Conservation (phyloP, 2,113 vertebrate species). For the Rhodinocichla rosea region DNA sequence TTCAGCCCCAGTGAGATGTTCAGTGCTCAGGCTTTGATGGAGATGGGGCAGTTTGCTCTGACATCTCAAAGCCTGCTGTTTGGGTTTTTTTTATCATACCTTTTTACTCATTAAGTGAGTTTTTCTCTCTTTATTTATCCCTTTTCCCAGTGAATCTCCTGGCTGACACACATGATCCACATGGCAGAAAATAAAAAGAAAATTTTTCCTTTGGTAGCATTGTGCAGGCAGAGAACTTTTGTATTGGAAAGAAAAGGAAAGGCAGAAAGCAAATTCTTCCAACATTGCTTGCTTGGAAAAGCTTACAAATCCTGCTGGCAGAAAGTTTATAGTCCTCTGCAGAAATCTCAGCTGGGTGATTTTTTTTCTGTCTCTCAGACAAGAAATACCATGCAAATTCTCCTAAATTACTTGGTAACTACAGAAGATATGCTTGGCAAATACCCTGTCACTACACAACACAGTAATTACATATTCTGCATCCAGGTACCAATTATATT, state of each 20-base stretch:
- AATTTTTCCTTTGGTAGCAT: neutral
- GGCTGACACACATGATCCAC: neutral
- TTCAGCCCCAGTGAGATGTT: neutral
- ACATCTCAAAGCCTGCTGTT: neutral
- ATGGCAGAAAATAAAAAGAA: neutral
- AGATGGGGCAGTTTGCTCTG: neutral
- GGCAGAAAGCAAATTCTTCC: neutral
- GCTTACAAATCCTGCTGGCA: neutral
- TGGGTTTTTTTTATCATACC: neutral
- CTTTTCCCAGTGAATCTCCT: neutral
- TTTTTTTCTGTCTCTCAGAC: neutral
- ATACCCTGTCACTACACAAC: conserved; percentile 10
- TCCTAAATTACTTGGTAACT: conserved; percentile 39
- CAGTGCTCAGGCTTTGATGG: neutral
- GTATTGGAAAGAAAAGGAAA: neutral
- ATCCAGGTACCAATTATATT: conserved; percentile 52
- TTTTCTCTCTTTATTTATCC: neutral
- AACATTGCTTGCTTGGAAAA: neutral
- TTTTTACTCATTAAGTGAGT: neutral
- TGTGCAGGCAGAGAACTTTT: neutral
- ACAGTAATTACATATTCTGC: conserved; percentile 21
- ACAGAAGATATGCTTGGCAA: conserved; percentile 7
- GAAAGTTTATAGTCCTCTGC: conserved; percentile 15
- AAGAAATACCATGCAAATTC: conserved; percentile 36
- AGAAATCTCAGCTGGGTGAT: conserved; percentile 13